Evolutionary conservation across 2,888 invertebrate species (phyloP), one percentile per base, ranked within the genome.

Genomic region (Harmothoe impar): DNA sequence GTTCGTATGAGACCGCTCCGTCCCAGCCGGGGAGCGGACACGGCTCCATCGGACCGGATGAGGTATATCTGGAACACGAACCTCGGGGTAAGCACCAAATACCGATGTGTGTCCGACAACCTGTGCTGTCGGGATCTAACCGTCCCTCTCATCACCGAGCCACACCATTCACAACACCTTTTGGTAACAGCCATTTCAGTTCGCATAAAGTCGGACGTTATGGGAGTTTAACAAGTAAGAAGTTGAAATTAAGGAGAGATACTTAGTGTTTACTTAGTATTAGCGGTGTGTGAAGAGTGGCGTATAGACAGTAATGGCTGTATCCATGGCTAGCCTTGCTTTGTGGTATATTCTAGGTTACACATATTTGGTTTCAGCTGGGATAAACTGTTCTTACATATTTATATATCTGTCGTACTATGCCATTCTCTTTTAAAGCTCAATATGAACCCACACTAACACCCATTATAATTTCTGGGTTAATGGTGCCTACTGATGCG

Each of bases 1-100:
- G 89, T 29, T 89, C 89, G 7, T 89, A 89, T 33, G 89, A 89
- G 89, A 89, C 89, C 3, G 89, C 89, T 17, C 89, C 33, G 20
- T 68, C 89, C 20, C 89, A 33, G 0, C 89, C 54, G 0, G 54
- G 51, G 17, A 84, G 25, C 29, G 12, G 52, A 3, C n/a, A 23
- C n/a, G 29, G 25, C 7, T 0, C 52, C 23, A n/a, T 52, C 1
- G 31, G 17, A 17, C 43, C 20, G 43, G 51, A 43, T 23, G 84
- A 43, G 23, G 20, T 43, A 12, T 84, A 84, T 52, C 23, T 12
- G 17, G 84, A 84, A 12, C 84, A 35, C 3, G 29, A 84, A 20
- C 43, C 84, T 12, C 20, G 84, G 51, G 84, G 84, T 84, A 84
- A 84, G 84, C 84, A 84, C 84, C 51, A 84, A 43, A 3, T 10